A percentile compares a stretch with the other conserved stretches of the same genome.
phyloP scores from a whole-genome alignment of 2,113 vertebrate species.

The Elanus axillaris region DNA sequence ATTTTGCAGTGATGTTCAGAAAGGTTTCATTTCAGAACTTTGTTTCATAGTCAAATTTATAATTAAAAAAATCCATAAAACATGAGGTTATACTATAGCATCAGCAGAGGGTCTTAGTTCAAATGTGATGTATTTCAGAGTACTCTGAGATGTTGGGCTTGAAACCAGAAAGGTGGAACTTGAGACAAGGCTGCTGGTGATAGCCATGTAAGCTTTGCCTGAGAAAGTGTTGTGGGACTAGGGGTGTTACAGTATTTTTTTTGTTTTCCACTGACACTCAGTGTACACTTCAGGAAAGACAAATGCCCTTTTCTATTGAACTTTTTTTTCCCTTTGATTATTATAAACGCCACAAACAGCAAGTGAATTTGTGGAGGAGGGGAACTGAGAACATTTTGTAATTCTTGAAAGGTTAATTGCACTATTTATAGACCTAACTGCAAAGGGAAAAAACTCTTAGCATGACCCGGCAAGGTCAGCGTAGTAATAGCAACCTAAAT shows the following conservation, averaged over 20 bases:
- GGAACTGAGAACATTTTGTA: conserved; percentile 63
- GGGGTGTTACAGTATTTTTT: background rate
- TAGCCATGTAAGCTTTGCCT: background rate
- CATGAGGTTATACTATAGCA: background rate
- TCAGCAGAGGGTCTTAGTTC: background rate
- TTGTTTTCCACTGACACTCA: background rate
- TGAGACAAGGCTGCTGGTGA: background rate
- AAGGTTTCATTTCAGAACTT: background rate
- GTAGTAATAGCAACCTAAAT: conserved; percentile 75
- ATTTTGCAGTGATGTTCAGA: conserved; percentile 1
- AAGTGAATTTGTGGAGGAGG: conserved; percentile 54
- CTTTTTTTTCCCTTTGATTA: background rate
- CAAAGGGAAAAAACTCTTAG: conserved; percentile 62
- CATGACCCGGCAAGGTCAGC: conserved; percentile 72
- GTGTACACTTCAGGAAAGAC: background rate
- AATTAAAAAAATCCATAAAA: background rate
- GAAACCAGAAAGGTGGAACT: background rate
- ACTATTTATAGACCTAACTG: conserved; percentile 78
- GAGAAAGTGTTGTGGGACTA: background rate
- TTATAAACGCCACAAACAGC: conserved; percentile 38
- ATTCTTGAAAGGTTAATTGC: conserved; percentile 79
- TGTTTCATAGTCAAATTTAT: conserved; percentile 7
- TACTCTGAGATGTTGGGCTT: background rate
- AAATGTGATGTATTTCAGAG: background rate
- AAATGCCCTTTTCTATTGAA: background rate